Conservation (phyloP, 2,888 invertebrate genomes). For the Sinhomidia bicolor region DNA sequence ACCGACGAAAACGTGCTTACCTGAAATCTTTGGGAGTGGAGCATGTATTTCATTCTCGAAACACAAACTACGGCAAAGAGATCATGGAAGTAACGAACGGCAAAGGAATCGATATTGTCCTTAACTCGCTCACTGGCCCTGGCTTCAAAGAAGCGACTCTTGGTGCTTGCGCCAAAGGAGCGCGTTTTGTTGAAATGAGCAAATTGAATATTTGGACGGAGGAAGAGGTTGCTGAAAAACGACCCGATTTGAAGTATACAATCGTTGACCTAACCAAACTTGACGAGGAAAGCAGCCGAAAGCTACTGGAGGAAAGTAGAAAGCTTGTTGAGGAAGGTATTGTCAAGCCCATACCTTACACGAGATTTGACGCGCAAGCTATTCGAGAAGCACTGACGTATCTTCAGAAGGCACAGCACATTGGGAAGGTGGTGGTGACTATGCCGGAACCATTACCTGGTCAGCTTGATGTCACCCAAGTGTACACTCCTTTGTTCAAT, state of each 20-base stretch:
- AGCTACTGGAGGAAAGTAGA: background rate
- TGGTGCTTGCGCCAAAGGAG: constrained; percentile 1
- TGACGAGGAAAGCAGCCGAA: background rate
- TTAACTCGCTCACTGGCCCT: constrained; percentile 54
- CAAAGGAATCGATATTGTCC: constrained; percentile 34
- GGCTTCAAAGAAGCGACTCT: constrained; percentile 63
- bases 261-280: constrained; percentile 56
- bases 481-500: constrained; percentile 39
- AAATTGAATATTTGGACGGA: constrained; percentile 54
- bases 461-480: background rate
- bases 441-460: constrained; percentile 9
- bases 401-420: constrained; percentile 51
- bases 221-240: constrained; percentile 23
- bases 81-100: constrained; percentile 24
- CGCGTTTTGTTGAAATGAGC: constrained; percentile 59
- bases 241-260: constrained; percentile 48
- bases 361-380: background rate
- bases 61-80: constrained; percentile 17
- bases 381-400: constrained; percentile 41
- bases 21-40: constrained; percentile 27
- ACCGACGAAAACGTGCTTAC: constrained; percentile 15
- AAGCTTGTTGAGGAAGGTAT: background rate
- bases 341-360: constrained; percentile 43
- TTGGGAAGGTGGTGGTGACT: constrained; percentile 59
- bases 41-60: constrained; percentile 56